A percentile compares a stretch with the other conserved stretches of the same genome.
Evolutionary conservation across 2,888 invertebrate species (phyloP).

Genomic region (Herminia tarsipennalis): DNA sequence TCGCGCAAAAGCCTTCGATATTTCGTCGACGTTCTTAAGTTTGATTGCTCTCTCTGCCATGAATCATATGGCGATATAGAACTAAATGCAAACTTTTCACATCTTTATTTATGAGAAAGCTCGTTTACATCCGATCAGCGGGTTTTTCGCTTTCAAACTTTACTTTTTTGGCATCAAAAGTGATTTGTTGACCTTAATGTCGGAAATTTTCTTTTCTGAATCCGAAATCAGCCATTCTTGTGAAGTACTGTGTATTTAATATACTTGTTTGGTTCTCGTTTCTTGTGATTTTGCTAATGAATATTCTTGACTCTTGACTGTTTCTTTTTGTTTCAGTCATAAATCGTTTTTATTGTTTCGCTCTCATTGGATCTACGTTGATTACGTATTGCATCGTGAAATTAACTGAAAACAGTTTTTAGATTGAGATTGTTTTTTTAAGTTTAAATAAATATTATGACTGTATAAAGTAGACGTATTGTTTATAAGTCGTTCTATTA

Average conservation of each 20-base stretch:
- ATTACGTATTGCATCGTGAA: too few relatives aligned
- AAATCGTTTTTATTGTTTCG: background rate
- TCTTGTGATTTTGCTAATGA: background rate
- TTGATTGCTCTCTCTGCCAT: slow-evolving; percentile 70
- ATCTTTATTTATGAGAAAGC: slow-evolving; percentile 74
- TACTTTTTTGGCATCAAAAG: slow-evolving; percentile 42
- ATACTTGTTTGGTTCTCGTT: background rate
- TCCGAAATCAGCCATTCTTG: slow-evolving; percentile 41
- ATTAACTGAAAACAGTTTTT: too few relatives aligned
- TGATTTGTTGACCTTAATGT: slow-evolving; percentile 37
- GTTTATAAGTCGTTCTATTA: too few relatives aligned
- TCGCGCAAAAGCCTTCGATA: slow-evolving; percentile 29
- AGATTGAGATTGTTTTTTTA: too few relatives aligned
- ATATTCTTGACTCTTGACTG: background rate
- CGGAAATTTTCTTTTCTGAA: slow-evolving; percentile 32
- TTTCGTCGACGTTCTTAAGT: slow-evolving; percentile 50
- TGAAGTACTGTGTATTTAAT: slow-evolving; percentile 30
- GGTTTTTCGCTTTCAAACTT: slow-evolving; percentile 48
- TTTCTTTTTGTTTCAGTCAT: background rate
- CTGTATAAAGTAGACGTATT: too few relatives aligned
- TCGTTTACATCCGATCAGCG: slow-evolving; percentile 67
- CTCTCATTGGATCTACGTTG: too few relatives aligned
- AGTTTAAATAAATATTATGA: too few relatives aligned
- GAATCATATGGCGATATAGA: slow-evolving; percentile 65
- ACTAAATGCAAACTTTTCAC: slow-evolving; percentile 57